phyloP scores from a whole-genome alignment of 2,888 invertebrate species.

The Drosophila nr. medialis region DNA sequence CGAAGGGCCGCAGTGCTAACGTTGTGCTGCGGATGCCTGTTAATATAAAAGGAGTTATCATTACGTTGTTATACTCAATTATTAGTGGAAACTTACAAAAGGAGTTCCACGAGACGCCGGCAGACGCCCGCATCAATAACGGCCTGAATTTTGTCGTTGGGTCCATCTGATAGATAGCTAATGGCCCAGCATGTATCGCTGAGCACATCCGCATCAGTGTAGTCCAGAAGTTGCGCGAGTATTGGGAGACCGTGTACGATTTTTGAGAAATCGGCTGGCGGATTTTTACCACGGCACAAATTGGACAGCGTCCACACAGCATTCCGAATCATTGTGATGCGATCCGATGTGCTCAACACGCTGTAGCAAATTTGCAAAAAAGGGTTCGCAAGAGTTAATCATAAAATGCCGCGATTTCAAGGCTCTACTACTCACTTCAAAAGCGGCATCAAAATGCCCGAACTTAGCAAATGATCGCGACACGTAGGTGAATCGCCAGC shows the following conservation, averaged over 20 bases:
- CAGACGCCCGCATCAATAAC: conserved; percentile 98
- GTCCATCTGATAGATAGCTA: conserved; percentile 97
- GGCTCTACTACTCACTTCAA: conserved; percentile 88
- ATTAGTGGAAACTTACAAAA: conserved; percentile 85
- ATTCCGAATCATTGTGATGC: conserved; percentile 96
- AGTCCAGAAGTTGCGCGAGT: conserved; percentile 93
- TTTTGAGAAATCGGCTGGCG: conserved; percentile 94
- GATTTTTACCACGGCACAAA: conserved; percentile 98
- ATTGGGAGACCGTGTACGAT: conserved; percentile 91
- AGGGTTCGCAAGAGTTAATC: neutral
- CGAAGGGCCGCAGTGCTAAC: conserved; percentile 96
- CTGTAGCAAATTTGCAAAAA: conserved; percentile 85
- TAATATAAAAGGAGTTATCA: neutral
- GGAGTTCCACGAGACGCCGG: conserved; percentile 88
- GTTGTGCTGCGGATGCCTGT: conserved; percentile 92
- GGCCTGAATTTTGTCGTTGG: conserved; percentile 98
- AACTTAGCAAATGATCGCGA: conserved; percentile 94
- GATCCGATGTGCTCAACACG: conserved; percentile 91
- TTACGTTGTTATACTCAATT: neutral
- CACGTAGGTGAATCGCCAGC: conserved; percentile 98
- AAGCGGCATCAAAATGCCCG: conserved; percentile 93
- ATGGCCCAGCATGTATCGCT: conserved; percentile 99
- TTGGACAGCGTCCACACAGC: conserved; percentile 99
- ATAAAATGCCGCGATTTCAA: neutral
- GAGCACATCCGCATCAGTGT: conserved; percentile 94